Evolutionary conservation across 2,797 vertebrate genomes (phyloP).

Genomic region (Aratinga solstitialis): DNA sequence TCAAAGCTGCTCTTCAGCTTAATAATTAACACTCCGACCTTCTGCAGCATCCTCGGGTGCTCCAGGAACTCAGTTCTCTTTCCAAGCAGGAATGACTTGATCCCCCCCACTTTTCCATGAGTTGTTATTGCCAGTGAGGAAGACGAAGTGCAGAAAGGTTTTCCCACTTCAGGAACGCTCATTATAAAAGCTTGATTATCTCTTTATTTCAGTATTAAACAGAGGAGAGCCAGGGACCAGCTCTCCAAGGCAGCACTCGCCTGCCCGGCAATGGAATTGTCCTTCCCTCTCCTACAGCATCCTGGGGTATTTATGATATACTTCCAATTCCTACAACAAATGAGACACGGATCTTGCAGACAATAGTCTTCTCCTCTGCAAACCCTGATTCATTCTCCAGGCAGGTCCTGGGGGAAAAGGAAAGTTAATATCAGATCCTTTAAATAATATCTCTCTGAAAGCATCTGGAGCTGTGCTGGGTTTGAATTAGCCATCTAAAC

Average conservation of each 20-base stretch:
- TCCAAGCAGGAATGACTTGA: neutral
- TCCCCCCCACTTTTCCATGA: neutral
- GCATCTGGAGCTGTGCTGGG: neutral
- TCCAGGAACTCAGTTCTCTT: neutral
- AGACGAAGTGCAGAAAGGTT: neutral
- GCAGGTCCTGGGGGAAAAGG: neutral
- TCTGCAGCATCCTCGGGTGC: neutral
- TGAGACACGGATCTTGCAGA: neutral
- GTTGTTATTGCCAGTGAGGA: neutral
- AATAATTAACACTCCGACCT: conserved; percentile 34
- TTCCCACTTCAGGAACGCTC: neutral
- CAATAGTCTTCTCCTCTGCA: neutral
- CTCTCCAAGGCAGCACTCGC: neutral
- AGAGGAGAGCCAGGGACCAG: neutral
- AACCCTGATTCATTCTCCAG: neutral
- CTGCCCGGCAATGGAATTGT: neutral
- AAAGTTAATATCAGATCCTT: neutral
- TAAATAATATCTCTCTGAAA: neutral
- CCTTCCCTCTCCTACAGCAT: neutral
- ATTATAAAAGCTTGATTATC: neutral
- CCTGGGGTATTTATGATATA: conserved; percentile 12
- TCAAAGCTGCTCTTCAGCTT: neutral
- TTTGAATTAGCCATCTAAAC: neutral
- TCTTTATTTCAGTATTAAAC: neutral
- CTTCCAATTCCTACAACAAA: neutral